Conservation (phyloP, 2,797 vertebrate genomes). For the Bradypodion pumilum region DNA sequence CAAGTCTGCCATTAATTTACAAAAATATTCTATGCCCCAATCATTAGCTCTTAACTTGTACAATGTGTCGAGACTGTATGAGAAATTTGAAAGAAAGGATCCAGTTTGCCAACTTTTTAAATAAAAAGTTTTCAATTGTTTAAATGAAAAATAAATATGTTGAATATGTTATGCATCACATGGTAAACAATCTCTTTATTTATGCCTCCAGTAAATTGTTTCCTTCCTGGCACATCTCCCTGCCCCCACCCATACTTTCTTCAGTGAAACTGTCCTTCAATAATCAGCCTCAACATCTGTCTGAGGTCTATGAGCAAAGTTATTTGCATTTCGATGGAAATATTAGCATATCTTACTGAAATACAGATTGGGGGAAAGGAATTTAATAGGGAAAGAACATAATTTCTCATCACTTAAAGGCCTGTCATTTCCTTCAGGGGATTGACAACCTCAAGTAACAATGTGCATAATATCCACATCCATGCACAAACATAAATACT, state of each 20-base stretch:
- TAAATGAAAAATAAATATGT: constrained; percentile 29
- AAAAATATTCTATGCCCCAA: constrained; percentile 51
- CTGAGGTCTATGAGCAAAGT: constrained; percentile 47
- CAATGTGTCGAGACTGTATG: constrained; percentile 52
- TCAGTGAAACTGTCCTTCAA: constrained; percentile 44
- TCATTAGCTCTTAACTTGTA: constrained; percentile 59
- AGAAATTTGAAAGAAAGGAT: constrained; percentile 39
- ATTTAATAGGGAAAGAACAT: background rate
- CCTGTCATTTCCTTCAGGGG: background rate
- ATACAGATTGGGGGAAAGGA: constrained; percentile 27
- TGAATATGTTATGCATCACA: constrained; percentile 42
- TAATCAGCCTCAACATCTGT: constrained; percentile 56
- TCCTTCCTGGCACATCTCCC: constrained; percentile 1
- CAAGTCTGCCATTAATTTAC: constrained; percentile 53
- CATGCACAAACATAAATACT: background rate
- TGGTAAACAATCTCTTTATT: constrained; percentile 41
- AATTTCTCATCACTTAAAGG: background rate
- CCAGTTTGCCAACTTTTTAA: constrained; percentile 50
- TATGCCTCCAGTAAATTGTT: constrained; percentile 26
- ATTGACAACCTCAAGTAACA: background rate
- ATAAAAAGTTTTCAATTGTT: too few relatives aligned
- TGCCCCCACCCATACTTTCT: constrained; percentile 21
- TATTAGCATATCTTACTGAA: constrained; percentile 24
- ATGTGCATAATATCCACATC: background rate
- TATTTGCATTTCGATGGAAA: constrained; percentile 53